Conservation (phyloP, 2,797 vertebrate genomes). For the Acanthurus leucopareius region DNA sequence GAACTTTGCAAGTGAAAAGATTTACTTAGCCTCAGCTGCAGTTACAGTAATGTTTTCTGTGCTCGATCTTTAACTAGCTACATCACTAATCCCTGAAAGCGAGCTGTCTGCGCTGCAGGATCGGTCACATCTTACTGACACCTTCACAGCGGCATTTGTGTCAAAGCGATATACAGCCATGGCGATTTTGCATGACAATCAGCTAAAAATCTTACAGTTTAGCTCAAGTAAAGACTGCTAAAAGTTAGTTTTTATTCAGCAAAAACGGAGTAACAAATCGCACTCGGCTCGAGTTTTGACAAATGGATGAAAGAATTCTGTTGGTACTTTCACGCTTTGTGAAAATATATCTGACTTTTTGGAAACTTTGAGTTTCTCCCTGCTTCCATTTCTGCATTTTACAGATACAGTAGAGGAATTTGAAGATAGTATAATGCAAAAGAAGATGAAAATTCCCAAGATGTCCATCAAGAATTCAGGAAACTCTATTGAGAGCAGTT, state of each 20-base stretch:
- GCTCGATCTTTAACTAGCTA: slow-evolving; percentile 56
- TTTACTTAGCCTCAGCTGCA: slow-evolving; percentile 1
- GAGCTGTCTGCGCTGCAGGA: slow-evolving; percentile 63
- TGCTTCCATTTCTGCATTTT: slow-evolving; percentile 70
- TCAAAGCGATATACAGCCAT: slow-evolving; percentile 11
- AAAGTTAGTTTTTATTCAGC: slow-evolving; percentile 25
- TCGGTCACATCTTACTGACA: slow-evolving; percentile 37
- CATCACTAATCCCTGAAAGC: slow-evolving; percentile 72
- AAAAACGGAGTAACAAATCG: slow-evolving; percentile 9
- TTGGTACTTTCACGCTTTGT: slow-evolving; percentile 11
- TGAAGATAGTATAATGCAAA: slow-evolving; percentile 99
- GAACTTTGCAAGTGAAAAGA: background rate
- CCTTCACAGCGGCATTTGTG: slow-evolving; percentile 22
- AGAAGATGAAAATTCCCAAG: slow-evolving; percentile 99
- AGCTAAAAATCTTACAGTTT: background rate
- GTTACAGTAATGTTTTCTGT: slow-evolving; percentile 1
- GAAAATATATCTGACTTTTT: slow-evolving; percentile 37
- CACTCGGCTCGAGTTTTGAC: slow-evolving; percentile 13
- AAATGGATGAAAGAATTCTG: slow-evolving; percentile 17
- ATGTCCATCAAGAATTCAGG: slow-evolving; percentile 94
- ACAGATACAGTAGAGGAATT: slow-evolving; percentile 98
- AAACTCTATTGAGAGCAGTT: slow-evolving; percentile 94
- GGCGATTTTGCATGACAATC: slow-evolving; percentile 9
- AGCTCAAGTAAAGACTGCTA: background rate
- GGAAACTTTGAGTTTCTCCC: slow-evolving; percentile 66